phyloP scores from a whole-genome alignment of 2,113 vertebrate genomes.

The Anseranas semipalmata region DNA sequence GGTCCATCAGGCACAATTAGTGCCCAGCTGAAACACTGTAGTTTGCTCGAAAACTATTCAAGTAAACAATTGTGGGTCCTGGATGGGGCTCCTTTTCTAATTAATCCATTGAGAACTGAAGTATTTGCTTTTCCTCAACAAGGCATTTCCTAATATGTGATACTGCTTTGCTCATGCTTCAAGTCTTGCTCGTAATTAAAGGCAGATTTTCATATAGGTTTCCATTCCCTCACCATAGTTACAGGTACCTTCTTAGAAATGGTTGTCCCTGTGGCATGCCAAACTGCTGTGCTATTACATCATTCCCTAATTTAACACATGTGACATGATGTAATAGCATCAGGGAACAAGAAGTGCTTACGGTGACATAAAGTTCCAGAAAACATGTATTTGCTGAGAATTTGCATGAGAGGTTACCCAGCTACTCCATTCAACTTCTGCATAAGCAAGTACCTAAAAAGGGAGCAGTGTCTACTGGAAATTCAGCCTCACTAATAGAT shows the following conservation, averaged over 20 bases:
- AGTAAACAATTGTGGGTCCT: constrained; percentile 87
- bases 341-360: neutral
- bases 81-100: constrained; percentile 74
- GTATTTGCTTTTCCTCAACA: constrained; percentile 21
- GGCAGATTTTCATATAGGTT: neutral
- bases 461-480: neutral
- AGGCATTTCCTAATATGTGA: neutral
- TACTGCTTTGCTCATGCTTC: neutral
- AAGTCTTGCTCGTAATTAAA: neutral
- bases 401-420: neutral
- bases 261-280: neutral
- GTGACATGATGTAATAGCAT: neutral
- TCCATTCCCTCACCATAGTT: neutral
- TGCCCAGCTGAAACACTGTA: constrained; percentile 81
- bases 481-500: neutral
- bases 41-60: constrained; percentile 81
- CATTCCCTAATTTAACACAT: neutral
- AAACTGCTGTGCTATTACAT: neutral
- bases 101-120: constrained; percentile 81
- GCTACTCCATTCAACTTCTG: neutral
- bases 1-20: constrained; percentile 92
- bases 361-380: neutral
- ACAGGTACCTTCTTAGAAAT: neutral
- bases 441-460: neutral
- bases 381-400: neutral